A percentile compares a stretch with the other conserved stretches of the same genome.
These are phyloP conservation scores for Antigone vipio DNA, from an alignment of 2,113 vertebrate genomes.

Conservation along the genomic window DNA sequence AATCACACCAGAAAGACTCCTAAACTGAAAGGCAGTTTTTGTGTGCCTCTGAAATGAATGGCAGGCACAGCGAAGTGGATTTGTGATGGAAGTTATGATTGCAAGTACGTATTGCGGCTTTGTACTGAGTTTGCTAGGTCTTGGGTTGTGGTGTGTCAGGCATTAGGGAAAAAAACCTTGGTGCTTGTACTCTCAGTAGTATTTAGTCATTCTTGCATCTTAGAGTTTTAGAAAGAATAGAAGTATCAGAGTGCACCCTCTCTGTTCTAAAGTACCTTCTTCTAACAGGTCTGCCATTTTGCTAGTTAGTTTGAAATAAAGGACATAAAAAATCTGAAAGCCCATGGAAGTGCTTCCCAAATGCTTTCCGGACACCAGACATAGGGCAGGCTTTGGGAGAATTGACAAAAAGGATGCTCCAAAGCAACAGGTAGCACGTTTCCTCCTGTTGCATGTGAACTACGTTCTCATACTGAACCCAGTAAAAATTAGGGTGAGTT, in stretches of 20 bases:
- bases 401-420: background rate
- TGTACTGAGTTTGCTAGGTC: background rate
- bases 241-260: background rate
- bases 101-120: background rate
- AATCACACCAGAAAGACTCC: background rate
- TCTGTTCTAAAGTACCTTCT: background rate
- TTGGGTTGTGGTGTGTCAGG: background rate
- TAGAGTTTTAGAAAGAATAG: background rate
- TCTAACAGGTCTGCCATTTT: background rate
- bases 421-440: accelerated
- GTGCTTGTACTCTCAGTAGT: background rate
- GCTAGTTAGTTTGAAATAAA: background rate
- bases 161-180: background rate
- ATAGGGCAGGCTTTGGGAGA: background rate
- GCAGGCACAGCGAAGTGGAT: background rate
- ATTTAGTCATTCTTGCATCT: background rate
- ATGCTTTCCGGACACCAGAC: background rate
- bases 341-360: background rate
- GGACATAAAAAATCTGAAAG: background rate
- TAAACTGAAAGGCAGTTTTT: background rate
- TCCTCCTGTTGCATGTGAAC: background rate
- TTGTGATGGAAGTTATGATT: background rate
- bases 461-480: background rate
- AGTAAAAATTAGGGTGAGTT: background rate
- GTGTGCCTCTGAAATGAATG: background rate